Conservation (phyloP, 2,888 invertebrate species). For the Fragum sueziense region DNA sequence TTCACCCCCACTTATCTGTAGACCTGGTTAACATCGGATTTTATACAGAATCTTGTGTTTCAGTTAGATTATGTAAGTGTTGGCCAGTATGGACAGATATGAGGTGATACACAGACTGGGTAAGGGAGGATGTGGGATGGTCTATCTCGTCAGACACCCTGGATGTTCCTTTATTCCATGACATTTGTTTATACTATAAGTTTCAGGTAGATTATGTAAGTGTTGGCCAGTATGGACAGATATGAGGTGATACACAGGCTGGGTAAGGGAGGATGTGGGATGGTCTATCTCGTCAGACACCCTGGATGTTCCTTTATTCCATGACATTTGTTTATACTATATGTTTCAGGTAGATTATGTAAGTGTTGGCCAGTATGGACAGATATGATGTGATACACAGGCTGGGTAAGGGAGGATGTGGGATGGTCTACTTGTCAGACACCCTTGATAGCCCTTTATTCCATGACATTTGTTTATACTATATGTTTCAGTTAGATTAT, state of each 20-base stretch:
- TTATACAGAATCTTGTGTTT: no score
- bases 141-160: slow-evolving; percentile 76
- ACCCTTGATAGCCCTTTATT: no score
- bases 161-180: no score
- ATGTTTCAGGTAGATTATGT: no score
- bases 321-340: no score
- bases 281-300: slow-evolving; percentile 76
- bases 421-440: slow-evolving; percentile 72
- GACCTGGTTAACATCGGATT: no score
- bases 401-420: slow-evolving; percentile 77
- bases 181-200: no score
- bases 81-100: slow-evolving; percentile 70
- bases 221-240: slow-evolving; percentile 65
- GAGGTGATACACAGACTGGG: slow-evolving; percentile 73
- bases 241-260: slow-evolving; percentile 73
- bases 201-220: no score
- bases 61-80: neutral
- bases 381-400: slow-evolving; percentile 71
- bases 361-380: slow-evolving; percentile 75
- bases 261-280: slow-evolving; percentile 78
- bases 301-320: slow-evolving; percentile 65
- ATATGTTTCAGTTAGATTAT: neutral
- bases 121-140: slow-evolving; percentile 77
- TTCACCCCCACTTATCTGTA: no score
- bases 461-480: no score